phyloP scores from a whole-genome alignment of 2,888 invertebrate species.

The Eilema sororculum region DNA sequence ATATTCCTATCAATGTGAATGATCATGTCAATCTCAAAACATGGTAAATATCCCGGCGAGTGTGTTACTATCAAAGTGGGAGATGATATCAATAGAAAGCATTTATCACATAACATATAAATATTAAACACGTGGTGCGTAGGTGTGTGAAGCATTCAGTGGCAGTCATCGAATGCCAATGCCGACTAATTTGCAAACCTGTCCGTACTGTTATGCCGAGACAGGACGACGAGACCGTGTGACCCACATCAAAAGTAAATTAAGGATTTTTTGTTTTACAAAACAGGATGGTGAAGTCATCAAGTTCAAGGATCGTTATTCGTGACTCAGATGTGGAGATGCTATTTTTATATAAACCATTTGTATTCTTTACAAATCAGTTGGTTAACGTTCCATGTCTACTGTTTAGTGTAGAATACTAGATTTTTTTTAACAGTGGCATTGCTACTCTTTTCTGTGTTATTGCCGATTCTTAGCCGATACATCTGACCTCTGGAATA shows the following conservation, averaged over 20 bases:
- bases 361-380: neutral
- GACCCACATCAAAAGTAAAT: constrained; percentile 69
- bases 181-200: constrained; percentile 81
- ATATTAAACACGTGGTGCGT: constrained; percentile 34
- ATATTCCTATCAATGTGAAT: no score
- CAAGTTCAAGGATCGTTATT: constrained; percentile 15
- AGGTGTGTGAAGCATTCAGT: constrained; percentile 44
- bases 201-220: constrained; percentile 71
- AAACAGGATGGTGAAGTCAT: constrained; percentile 30
- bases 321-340: constrained; percentile 3
- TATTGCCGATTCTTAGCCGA: no score
- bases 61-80: no score
- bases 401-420: neutral
- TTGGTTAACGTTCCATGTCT: neutral
- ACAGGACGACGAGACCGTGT: constrained; percentile 54
- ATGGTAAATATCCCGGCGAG: no score
- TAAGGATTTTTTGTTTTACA: constrained; percentile 52
- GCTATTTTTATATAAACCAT: neutral
- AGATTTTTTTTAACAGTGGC: no score
- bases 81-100: no score
- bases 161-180: constrained; percentile 75
- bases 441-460: no score
- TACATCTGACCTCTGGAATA: no score
- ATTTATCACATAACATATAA: constrained; percentile 8
- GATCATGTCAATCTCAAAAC: no score